These are phyloP conservation scores for Capra hircus DNA, from an alignment of 2,113 vertebrate species.

Conservation along the genomic window DNA sequence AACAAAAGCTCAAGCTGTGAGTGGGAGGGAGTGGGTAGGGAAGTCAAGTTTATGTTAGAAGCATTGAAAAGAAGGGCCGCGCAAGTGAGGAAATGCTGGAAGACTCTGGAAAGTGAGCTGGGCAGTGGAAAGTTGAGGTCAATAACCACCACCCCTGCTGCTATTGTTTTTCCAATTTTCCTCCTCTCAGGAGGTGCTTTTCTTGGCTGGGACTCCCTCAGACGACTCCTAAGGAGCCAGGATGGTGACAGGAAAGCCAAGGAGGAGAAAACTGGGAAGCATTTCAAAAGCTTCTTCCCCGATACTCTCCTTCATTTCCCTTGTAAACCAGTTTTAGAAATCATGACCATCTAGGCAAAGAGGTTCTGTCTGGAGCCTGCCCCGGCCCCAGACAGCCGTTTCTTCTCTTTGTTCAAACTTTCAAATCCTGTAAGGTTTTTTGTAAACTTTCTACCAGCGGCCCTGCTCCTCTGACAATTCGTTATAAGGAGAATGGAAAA, in stretches of 20 bases:
- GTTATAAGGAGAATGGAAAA: conserved; percentile 35
- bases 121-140: neutral
- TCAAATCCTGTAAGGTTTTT: conserved; percentile 12
- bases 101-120: neutral
- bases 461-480: conserved; percentile 24
- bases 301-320: neutral
- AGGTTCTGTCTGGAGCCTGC: neutral
- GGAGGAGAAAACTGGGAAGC: neutral
- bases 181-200: neutral
- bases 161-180: neutral
- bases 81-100: neutral
- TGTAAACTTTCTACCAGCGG: neutral
- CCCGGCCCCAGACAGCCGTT: neutral
- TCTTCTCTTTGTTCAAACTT: conserved; percentile 14
- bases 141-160: neutral
- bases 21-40: neutral
- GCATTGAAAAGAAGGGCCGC: neutral
- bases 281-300: neutral
- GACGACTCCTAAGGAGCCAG: conserved; percentile 1
- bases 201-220: neutral
- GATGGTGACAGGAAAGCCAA: conserved; percentile 31
- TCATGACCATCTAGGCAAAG: neutral
- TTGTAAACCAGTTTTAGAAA: conserved; percentile 38
- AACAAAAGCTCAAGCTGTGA: neutral
- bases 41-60: neutral